Evolutionary conservation across 2,888 invertebrate genomes (phyloP), one percentile per base, ranked within the genome.

Genomic region (Drosophila fungiperda): DNA sequence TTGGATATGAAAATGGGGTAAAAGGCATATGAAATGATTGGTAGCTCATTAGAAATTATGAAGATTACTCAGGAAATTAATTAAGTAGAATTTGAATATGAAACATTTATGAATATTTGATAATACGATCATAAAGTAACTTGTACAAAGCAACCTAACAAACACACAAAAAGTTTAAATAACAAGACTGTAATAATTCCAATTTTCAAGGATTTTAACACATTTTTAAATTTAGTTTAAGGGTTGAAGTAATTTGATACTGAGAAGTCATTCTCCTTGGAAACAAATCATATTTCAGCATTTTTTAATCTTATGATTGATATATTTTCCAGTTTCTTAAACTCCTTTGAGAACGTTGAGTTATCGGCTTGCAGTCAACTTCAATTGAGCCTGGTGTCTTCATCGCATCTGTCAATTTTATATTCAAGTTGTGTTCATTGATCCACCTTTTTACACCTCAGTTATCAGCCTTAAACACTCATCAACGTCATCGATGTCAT

Each of bases 401-500:
- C 23, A n/a, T 48, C 23, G 42, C n/a, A 36, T 12, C 49, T 62
- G 58, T 71, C 54, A 62, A 62, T 32, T 50, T 58, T 15, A 12
- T 57, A 52, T 33, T 35, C 17, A 63, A 65, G 42, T 54, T 54
- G 54, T 54, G 45, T 20, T 77, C 40, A 36, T 8, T 26, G 42
- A 38, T 58, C 50, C 7, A 12, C 40, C 60, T 59, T 64, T 55
- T 74, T 52, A 26, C 76, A 66, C 32, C 65, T 64, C 26, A 67
- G 71, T 59, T 76, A 80, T 78, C 78, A 29, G 40, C 38, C 11
- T 45, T 45, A 42, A 64, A 62, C 64, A 76, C 71, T 53, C 80
- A 76, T 80, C 80, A 80, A 78, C 68, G 80, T 80, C 78, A 80
- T 26, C 71, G 63, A 33, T 42, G 60, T 49, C 64, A 32, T 68